These are phyloP conservation scores for Cephus pulcher DNA, from an alignment of 2,888 invertebrate genomes.

Conservation along the genomic window DNA sequence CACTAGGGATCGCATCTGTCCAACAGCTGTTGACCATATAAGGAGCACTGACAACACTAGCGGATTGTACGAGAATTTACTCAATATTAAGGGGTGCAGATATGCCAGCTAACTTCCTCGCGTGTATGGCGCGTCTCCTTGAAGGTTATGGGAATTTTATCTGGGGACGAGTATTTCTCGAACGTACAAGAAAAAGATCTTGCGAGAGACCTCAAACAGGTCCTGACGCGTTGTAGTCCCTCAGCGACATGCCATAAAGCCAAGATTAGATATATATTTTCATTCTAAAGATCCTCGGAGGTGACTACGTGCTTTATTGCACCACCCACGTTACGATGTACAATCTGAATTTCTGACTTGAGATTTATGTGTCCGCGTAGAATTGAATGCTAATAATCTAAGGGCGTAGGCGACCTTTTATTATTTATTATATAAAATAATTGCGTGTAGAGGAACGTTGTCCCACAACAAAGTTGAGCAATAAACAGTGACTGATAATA, in stretches of 20 bases:
- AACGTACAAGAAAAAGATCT: neutral
- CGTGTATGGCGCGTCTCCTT: neutral
- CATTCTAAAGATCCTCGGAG: neutral
- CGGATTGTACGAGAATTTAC: neutral
- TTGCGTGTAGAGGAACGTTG: neutral
- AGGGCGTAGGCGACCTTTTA: neutral
- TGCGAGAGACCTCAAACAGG: neutral
- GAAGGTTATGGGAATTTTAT: neutral
- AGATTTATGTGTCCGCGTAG: neutral
- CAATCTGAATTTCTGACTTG: neutral
- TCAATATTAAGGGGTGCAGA: neutral
- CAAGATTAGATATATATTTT: constrained; percentile 11
- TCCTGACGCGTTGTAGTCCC: neutral
- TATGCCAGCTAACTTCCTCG: neutral
- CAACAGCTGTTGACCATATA: neutral
- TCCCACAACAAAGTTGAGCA: neutral
- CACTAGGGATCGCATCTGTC: neutral
- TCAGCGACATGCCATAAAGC: constrained; percentile 8
- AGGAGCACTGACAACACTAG: neutral
- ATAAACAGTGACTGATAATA: neutral
- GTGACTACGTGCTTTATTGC: neutral
- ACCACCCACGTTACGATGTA: neutral
- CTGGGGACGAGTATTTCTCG: neutral
- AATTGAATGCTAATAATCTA: neutral
- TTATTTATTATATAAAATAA: neutral